These are phyloP conservation scores for Ryuthela nishihirai DNA, from an alignment of 2,888 invertebrate species.

Conservation along the genomic window DNA sequence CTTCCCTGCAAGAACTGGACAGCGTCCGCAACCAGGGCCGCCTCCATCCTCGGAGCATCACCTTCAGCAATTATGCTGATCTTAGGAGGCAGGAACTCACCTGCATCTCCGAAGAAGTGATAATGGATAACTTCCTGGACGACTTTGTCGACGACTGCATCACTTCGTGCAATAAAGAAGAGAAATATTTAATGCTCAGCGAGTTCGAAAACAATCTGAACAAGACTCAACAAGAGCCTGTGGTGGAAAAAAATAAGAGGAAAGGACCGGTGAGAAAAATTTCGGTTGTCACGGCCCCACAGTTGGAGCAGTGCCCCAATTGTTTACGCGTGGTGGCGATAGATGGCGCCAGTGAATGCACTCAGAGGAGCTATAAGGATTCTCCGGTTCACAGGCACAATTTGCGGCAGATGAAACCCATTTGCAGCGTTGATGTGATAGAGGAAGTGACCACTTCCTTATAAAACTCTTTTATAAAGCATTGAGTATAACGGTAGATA, in stretches of 20 bases:
- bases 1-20: slow-evolving; percentile 20
- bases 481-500: too few relatives aligned
- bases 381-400: too few relatives aligned
- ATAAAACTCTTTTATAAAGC: too few relatives aligned
- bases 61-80: slow-evolving; percentile 25
- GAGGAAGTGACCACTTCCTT: too few relatives aligned
- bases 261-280: slow-evolving; percentile 25
- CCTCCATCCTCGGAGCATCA: slow-evolving; percentile 15
- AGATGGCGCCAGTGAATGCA: slow-evolving; percentile 13
- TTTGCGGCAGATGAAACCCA: too few relatives aligned
- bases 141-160: slow-evolving; percentile 44
- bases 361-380: too few relatives aligned
- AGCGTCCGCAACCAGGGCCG: neutral
- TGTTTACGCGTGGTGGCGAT: slow-evolving; percentile 26
- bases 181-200: slow-evolving; percentile 78
- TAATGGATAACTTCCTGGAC: slow-evolving; percentile 41
- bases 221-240: slow-evolving; percentile 38
- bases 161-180: slow-evolving; percentile 58
- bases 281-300: slow-evolving; percentile 8
- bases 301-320: slow-evolving; percentile 34
- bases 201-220: slow-evolving; percentile 78
- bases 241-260: slow-evolving; percentile 16
- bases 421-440: too few relatives aligned
- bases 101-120: slow-evolving; percentile 66
- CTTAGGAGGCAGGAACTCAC: slow-evolving; percentile 60